A percentile compares a stretch with the other conserved stretches of the same genome.
These are phyloP conservation scores for Melospiza melodia DNA, from an alignment of 2,113 vertebrate genomes.

Conservation along the genomic window DNA sequence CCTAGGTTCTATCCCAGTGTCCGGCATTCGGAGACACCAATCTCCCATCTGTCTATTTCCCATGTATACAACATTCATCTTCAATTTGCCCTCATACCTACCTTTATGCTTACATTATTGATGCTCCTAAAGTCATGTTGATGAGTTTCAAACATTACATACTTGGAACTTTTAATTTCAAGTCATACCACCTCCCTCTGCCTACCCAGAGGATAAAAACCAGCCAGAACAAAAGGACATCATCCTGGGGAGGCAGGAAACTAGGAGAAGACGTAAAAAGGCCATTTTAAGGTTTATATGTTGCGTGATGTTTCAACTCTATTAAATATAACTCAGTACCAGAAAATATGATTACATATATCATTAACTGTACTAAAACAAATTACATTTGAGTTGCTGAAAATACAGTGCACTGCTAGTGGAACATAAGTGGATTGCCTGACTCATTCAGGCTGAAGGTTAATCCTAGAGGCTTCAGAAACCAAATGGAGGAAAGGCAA, in stretches of 20 bases:
- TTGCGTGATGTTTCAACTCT: not conserved
- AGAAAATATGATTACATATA: not conserved
- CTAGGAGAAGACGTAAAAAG: not conserved
- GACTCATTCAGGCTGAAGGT: slow-evolving; percentile 12
- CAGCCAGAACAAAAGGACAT: not conserved
- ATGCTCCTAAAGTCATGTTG: not conserved
- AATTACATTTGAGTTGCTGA: slow-evolving; percentile 2
- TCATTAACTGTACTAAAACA: not conserved
- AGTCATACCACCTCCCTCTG: not conserved
- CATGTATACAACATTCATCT: not conserved
- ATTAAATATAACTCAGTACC: not conserved
- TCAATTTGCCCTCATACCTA: not conserved
- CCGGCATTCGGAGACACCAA: not conserved
- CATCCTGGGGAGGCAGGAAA: not conserved
- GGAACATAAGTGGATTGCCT: not conserved
- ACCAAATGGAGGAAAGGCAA: not conserved
- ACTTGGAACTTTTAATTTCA: not conserved
- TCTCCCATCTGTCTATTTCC: not conserved
- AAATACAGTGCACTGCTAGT: not conserved
- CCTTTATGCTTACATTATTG: not conserved
- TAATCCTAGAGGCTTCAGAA: not conserved
- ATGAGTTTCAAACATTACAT: not conserved
- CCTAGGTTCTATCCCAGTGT: not conserved
- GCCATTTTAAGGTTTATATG: not conserved
- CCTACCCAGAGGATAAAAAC: not conserved